A percentile compares a stretch with the other conserved stretches of the same genome.
phyloP scores from a whole-genome alignment of 2,888 invertebrate genomes.

The Macrophya alboannulata region DNA sequence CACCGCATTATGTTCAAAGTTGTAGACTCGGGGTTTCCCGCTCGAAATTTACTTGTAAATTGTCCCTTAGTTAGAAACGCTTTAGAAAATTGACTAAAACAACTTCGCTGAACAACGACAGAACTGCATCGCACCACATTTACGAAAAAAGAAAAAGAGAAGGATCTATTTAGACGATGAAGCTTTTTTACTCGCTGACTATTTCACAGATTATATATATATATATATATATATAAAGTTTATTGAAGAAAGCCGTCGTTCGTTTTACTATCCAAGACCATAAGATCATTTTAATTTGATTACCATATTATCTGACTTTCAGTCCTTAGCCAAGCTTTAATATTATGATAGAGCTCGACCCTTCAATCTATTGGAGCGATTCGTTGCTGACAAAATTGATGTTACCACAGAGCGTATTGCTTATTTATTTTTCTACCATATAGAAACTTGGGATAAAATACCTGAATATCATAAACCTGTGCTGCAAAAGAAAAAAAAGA shows the following conservation, averaged over 20 bases:
- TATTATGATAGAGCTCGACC: background rate
- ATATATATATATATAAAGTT: background rate
- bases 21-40: conserved; percentile 56
- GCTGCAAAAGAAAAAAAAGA: too few species aligned
- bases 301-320: background rate
- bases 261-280: too few species aligned
- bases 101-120: conserved; percentile 10
- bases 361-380: background rate
- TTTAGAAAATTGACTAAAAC: conserved; percentile 23
- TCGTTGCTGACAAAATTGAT: background rate
- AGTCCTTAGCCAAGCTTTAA: background rate
- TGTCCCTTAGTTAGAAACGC: conserved; percentile 4
- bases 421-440: background rate
- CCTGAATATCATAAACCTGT: background rate
- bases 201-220: background rate
- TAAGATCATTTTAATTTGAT: background rate
- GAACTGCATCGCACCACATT: background rate
- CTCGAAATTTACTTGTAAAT: conserved; percentile 60
- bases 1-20: conserved; percentile 64
- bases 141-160: background rate
- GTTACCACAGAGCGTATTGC: background rate
- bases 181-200: background rate
- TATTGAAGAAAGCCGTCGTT: too few species aligned
- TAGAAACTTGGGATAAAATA: background rate
- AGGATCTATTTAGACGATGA: background rate